These are phyloP conservation scores for Lysandra bellargus DNA, from an alignment of 2,888 invertebrate species.

Conservation along the genomic window DNA sequence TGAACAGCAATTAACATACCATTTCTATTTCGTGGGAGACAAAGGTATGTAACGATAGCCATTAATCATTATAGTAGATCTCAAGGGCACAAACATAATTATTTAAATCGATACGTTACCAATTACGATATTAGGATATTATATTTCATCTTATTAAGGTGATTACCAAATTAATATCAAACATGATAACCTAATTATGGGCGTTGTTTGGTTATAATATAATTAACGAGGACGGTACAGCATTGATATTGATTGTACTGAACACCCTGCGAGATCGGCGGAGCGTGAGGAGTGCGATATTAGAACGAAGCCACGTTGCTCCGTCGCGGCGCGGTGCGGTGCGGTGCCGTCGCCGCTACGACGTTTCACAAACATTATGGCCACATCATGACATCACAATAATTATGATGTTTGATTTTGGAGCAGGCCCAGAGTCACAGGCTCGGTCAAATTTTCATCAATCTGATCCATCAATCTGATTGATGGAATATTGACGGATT, in stretches of 20 bases:
- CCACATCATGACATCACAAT: too few species aligned
- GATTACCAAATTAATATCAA: not conserved
- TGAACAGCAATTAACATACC: not conserved
- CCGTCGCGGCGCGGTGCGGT: not conserved
- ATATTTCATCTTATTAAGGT: constrained; percentile 6
- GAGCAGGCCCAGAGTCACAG: too few species aligned
- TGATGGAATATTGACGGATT: too few species aligned
- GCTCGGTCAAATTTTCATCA: too few species aligned
- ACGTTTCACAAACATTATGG: too few species aligned
- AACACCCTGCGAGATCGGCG: not conserved
- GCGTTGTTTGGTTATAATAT: not conserved
- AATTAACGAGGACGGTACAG: not conserved
- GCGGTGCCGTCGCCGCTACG: not conserved
- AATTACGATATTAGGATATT: not conserved
- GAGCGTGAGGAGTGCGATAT: constrained; percentile 13
- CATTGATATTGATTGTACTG: constrained; percentile 21
- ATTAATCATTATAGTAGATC: not conserved
- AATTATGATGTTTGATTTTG: too few species aligned
- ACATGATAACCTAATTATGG: constrained; percentile 3
- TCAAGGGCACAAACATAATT: not conserved
- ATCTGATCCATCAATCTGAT: too few species aligned
- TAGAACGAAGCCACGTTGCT: not conserved
- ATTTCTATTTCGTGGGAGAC: not conserved
- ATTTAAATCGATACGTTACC: not conserved
- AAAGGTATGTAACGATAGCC: not conserved